Evolutionary conservation across 2,113 vertebrate species (phyloP).

Genomic region (Pantherophis guttatus): DNA sequence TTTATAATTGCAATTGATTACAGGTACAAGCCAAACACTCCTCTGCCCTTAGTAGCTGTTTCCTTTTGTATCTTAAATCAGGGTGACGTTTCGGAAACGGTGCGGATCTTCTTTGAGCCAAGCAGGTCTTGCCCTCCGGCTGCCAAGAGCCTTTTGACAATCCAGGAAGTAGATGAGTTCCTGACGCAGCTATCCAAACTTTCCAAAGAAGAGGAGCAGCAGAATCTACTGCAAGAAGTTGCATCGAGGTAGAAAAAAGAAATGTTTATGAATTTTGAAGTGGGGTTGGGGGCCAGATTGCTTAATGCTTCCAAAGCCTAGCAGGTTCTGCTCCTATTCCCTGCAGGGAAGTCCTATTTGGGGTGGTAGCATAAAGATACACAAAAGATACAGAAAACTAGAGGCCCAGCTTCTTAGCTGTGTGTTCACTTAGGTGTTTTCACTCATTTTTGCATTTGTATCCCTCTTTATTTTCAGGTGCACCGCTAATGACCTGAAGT

Average conservation of each 20-base stretch:
- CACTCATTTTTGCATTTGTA: not conserved
- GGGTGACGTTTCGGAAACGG: slow-evolving; percentile 95
- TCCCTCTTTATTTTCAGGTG: slow-evolving; percentile 72
- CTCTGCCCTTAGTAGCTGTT: not conserved
- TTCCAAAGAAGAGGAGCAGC: slow-evolving; percentile 97
- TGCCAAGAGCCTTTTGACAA: slow-evolving; percentile 88
- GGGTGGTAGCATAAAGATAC: not conserved
- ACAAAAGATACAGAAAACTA: not conserved
- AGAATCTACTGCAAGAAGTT: slow-evolving; percentile 84
- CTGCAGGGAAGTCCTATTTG: not conserved
- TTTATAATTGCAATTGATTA: not conserved
- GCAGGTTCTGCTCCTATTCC: not conserved
- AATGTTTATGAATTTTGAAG: not conserved
- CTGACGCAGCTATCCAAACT: slow-evolving; percentile 84
- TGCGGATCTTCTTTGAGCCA: slow-evolving; percentile 93
- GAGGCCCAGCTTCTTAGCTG: not conserved
- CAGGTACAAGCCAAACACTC: not conserved
- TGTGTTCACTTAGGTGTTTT: not conserved
- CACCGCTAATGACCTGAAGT: slow-evolving; percentile 94
- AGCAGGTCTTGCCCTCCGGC: slow-evolving; percentile 87
- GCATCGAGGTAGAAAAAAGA: slow-evolving; percentile 76
- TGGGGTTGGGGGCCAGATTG: not conserved
- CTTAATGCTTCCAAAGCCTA: not conserved
- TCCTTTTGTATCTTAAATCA: slow-evolving; percentile 55
- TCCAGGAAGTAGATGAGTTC: slow-evolving; percentile 92